phyloP scores from a whole-genome alignment of 2,113 vertebrate species.

The Hippocampus zosterae region DNA sequence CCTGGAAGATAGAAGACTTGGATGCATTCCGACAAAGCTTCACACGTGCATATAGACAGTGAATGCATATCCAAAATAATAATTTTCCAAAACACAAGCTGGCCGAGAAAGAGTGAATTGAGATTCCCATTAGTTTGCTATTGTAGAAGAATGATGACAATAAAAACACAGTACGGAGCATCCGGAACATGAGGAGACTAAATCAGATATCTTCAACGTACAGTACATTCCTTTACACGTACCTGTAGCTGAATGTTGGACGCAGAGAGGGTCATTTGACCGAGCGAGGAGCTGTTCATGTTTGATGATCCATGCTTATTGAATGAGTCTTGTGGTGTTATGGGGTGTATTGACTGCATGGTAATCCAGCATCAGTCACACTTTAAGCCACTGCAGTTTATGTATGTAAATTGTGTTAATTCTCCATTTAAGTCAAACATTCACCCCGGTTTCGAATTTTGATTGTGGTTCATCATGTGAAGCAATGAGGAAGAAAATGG shows the following conservation, averaged over 20 bases:
- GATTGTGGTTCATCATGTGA: constrained; percentile 7
- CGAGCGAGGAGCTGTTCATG: neutral
- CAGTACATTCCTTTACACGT: constrained; percentile 15
- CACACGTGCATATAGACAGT: constrained; percentile 2
- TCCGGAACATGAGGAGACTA: neutral
- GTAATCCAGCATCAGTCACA: neutral
- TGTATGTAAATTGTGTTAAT: constrained; percentile 12
- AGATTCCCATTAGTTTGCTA: neutral
- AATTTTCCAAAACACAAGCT: too few species aligned
- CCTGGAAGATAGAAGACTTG: constrained; percentile 20
- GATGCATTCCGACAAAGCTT: constrained; percentile 17
- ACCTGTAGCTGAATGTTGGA: neutral
- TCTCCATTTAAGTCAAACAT: constrained; percentile 12
- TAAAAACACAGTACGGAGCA: neutral
- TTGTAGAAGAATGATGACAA: neutral
- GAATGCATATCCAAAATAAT: neutral
- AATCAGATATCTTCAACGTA: constrained; percentile 36
- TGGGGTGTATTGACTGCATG: neutral
- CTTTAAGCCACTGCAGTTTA: constrained; percentile 1
- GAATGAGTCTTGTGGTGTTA: neutral
- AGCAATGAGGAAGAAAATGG: constrained; percentile 7
- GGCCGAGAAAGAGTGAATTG: neutral
- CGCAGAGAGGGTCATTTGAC: neutral
- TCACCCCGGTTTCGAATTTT: constrained; percentile 21
- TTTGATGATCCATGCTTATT: constrained; percentile 1